Conservation (phyloP, 2,797 vertebrate species). For the Percopsis omiscomaycus region DNA sequence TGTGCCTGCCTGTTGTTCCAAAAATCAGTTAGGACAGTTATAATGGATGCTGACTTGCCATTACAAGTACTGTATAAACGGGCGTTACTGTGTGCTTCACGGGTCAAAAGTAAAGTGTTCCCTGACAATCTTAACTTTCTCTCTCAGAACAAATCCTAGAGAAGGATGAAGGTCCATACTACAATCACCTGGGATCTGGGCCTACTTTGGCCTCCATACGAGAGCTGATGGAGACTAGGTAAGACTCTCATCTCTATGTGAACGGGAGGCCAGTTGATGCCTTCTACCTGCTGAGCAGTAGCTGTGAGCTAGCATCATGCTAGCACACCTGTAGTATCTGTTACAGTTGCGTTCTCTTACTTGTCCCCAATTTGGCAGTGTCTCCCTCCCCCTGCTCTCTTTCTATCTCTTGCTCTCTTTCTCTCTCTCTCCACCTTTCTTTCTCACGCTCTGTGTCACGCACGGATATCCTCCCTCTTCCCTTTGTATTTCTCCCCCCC, state of each 20-base stretch:
- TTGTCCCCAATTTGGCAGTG: no score
- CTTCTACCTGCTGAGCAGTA: background rate
- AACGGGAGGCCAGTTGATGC: no score
- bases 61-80: background rate
- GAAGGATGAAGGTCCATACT: slow-evolving; percentile 98
- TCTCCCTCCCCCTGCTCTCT: background rate
- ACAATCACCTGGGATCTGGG: slow-evolving; percentile 96
- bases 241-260: slow-evolving; percentile 48
- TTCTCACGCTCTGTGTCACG: background rate
- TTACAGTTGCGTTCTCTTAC: background rate
- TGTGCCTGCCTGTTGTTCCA: background rate
- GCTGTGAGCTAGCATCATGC: slow-evolving; percentile 28
- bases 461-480: background rate
- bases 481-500: background rate
- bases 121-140: slow-evolving; percentile 25
- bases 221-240: slow-evolving; percentile 94
- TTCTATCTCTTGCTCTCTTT: background rate
- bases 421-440: slow-evolving; percentile 1
- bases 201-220: slow-evolving; percentile 91
- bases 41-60: background rate
- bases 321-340: background rate
- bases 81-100: background rate
- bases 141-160: slow-evolving; percentile 90
- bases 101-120: background rate
- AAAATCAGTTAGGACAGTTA: no score